Evolutionary conservation across 2,888 invertebrate genomes (phyloP), one percentile per base, ranked within the genome.

Genomic region (Lepidonotus clava): DNA sequence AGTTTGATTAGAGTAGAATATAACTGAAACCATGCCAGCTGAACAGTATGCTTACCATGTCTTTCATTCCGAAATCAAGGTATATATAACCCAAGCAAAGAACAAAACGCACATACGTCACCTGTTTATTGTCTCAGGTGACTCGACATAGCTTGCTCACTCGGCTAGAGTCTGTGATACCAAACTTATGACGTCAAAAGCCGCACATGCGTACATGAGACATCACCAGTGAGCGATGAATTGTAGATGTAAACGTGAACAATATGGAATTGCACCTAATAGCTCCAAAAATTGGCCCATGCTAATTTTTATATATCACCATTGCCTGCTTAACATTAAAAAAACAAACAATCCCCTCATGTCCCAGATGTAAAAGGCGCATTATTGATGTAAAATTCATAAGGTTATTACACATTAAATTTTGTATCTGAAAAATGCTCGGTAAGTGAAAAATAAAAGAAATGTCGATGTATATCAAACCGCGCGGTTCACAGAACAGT

Each of bases 161-260:
- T 80, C 41, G 80, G 80, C 80, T 80, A 46, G 28, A 40, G 40
- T 80, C 80, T 80, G 80, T 80, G 80, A 80, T 80, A 80, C 80
- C 80, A 80, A 6, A 51, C 51, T 51, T 51, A 51, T 51, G 51
- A 51, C 51, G 76, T 34, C 76, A 36, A 11, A 40, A 36, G 76
- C 76, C 76, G 76, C 76, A 34, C 38, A 80, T 5, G 80, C 80
- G 46, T 80, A 46, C 80, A 28, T 46, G 5, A 5, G 21, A 71
- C 2, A 71, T 38, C 46, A 46, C 46, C 46, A 8, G 18, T 18
- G 8, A 46, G 46, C 46, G 46, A 11, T 11, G 8, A 46, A 18
- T 46, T 46, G 46, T 18, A 18, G 18, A 46, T 11, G 46, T 46
- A 18, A 46, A n/a, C n/a, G n/a, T n/a, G n/a, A n/a, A n/a, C 18